phyloP scores from a whole-genome alignment of 2,888 invertebrate species.

The Aphidius colemani region DNA sequence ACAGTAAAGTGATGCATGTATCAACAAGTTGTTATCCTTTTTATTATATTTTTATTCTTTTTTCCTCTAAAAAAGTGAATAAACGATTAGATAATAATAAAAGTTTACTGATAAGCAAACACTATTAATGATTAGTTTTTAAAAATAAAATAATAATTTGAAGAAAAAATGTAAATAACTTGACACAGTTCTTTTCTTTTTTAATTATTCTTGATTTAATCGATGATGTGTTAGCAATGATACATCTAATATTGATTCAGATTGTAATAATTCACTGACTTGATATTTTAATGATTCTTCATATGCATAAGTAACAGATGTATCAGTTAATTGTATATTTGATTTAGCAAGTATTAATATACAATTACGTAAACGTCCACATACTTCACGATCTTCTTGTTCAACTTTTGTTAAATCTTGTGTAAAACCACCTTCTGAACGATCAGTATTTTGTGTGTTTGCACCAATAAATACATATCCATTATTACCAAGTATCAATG shows the following conservation, averaged over 20 bases:
- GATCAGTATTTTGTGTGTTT: conserved; percentile 67
- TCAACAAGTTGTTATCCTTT: too few relatives aligned
- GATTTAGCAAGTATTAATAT: conserved; percentile 84
- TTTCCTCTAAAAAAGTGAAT: too few relatives aligned
- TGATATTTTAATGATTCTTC: conserved; percentile 85
- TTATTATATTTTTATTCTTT: too few relatives aligned
- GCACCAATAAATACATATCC: conserved; percentile 95
- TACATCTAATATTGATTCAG: conserved; percentile 84
- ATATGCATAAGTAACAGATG: conserved; percentile 88
- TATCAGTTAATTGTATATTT: conserved; percentile 89
- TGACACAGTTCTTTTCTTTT: background rate
- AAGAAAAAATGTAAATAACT: background rate
- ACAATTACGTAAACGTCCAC: conserved; percentile 87
- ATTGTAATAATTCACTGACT: conserved; percentile 78
- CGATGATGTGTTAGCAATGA: conserved; percentile 79
- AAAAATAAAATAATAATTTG: background rate
- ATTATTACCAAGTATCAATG: conserved; percentile 93
- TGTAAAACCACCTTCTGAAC: conserved; percentile 75
- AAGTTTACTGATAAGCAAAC: too few relatives aligned
- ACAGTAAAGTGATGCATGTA: too few relatives aligned
- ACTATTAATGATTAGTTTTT: too few relatives aligned
- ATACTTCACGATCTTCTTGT: conserved; percentile 78
- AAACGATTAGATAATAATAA: too few relatives aligned
- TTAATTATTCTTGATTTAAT: conserved; percentile 51
- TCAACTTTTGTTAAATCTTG: conserved; percentile 74